Evolutionary conservation across 2,888 invertebrate species (phyloP), one percentile per base, ranked within the genome.

Genomic region (Eudasyphora cyanicolor): DNA sequence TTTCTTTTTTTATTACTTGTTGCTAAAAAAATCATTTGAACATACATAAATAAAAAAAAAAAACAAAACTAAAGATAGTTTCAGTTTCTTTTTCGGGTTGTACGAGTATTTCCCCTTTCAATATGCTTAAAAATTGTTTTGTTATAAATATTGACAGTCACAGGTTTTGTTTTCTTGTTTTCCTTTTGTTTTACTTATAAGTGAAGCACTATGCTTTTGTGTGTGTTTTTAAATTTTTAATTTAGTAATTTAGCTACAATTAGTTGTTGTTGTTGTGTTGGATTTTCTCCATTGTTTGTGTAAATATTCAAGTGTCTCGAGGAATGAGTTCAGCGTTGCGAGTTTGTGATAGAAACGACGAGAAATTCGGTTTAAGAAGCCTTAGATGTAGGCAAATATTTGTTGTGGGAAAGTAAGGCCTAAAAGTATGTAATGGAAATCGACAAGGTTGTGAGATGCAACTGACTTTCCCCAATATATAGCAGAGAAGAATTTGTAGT

Each of bases 71-170:
- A 45, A n/a, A 71, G 57, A 74, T 74, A 82, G 29, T 69, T 73
- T 78, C 32, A 67, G 62, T 80, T 60, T 69, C 49, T 62, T 60
- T 79, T 54, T 19, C 17, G 21, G 45, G 38, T 80, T 21, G 24
- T 76, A n/a, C n/a, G n/a, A n/a, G n/a, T n/a, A n/a, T n/a, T n/a
- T n/a, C n/a, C 60, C 27, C 19, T 14, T 54, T 82, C 62, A 64
- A 67, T 74, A 69, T 27, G 76, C 51, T 77, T 83, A 83, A 80
- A 83, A 83, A 79, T 76, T 77, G 62, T 74, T 54, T 75, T 85
- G 57, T 76, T 62, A 79, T 85, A 89, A 89, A 89, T 89, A 89
- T 89, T 90, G 90, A 90, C 90, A 90, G 90, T 90, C 90, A 90
- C 89, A 90, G 90, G 90, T 89, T 87, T 81, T 82, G 69, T 81